These are phyloP conservation scores for Todus mexicanus DNA, from an alignment of 2,797 vertebrate species.

Conservation along the genomic window DNA sequence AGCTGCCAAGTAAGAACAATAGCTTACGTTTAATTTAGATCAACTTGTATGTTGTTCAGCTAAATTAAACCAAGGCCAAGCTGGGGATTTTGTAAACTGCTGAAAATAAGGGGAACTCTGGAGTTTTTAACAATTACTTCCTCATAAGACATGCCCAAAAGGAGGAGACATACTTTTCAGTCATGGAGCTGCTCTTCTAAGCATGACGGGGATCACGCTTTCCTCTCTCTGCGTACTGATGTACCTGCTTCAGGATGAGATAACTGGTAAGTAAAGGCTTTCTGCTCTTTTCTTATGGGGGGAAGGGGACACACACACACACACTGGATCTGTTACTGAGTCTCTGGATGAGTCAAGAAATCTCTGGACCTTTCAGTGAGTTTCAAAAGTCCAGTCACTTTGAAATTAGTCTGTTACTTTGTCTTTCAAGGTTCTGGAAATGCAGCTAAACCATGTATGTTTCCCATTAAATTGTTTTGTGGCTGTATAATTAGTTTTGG, in stretches of 20 bases:
- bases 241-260: constrained; percentile 9
- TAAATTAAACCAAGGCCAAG: constrained; percentile 1
- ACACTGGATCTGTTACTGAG: not conserved
- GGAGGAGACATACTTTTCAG: constrained; percentile 30
- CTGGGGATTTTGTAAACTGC: not conserved
- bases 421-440: not conserved
- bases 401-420: not conserved
- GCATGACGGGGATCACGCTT: constrained; percentile 14
- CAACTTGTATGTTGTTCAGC: not conserved
- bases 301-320: too few relatives aligned
- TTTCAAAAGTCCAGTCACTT: not conserved
- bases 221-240: constrained; percentile 51
- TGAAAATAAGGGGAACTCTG: constrained; percentile 31
- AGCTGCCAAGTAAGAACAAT: constrained; percentile 2
- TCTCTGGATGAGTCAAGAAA: not conserved
- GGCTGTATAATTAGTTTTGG: not conserved
- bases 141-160: constrained; percentile 34
- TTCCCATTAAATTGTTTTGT: not conserved
- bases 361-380: not conserved
- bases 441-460: not conserved
- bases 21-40: constrained; percentile 3
- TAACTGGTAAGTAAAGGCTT: constrained; percentile 58
- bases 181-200: constrained; percentile 39
- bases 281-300: not conserved
- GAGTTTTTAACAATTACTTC: constrained; percentile 38